A percentile compares a stretch with the other conserved stretches of the same genome.
Evolutionary conservation across 2,113 vertebrate species (phyloP).

Genomic region (Mionectes macconnelli): DNA sequence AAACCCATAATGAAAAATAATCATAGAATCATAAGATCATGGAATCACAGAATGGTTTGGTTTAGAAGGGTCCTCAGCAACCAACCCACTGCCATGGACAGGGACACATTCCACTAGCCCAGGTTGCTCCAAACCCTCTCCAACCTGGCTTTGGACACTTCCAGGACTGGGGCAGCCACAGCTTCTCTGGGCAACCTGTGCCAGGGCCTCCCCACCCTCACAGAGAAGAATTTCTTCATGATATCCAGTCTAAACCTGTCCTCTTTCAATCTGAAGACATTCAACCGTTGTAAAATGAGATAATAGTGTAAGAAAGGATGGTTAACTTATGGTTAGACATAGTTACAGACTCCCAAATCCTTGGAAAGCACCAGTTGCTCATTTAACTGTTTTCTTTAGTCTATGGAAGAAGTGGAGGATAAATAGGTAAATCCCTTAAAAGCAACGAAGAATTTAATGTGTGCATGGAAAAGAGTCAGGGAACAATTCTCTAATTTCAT

Average conservation of each 20-base stretch:
- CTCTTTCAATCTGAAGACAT: not conserved
- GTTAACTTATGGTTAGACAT: not conserved
- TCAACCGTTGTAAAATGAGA: not conserved
- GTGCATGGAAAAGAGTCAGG: not conserved
- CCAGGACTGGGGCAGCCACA: not conserved
- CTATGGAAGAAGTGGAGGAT: not conserved
- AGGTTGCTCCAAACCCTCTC: accelerated
- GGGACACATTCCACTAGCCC: not conserved
- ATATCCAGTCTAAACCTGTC: not conserved
- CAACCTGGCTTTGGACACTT: not conserved
- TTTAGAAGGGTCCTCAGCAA: not conserved
- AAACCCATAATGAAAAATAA: not conserved
- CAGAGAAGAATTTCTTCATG: not conserved
- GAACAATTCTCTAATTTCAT: not conserved
- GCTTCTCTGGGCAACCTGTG: not conserved
- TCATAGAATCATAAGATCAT: not conserved
- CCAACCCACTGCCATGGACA: not conserved
- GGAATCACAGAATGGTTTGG: not conserved
- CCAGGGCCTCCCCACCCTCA: not conserved
- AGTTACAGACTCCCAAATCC: not conserved
- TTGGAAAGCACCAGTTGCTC: not conserved
- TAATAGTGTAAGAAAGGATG: not conserved
- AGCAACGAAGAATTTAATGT: not conserved
- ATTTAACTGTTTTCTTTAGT: not conserved
- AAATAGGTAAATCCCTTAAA: not conserved